Percentiles rank a stretch among this genome's conserved stretches.
Conservation (phyloP, 2,113 vertebrate genomes). For the Perccottus glenii region DNA sequence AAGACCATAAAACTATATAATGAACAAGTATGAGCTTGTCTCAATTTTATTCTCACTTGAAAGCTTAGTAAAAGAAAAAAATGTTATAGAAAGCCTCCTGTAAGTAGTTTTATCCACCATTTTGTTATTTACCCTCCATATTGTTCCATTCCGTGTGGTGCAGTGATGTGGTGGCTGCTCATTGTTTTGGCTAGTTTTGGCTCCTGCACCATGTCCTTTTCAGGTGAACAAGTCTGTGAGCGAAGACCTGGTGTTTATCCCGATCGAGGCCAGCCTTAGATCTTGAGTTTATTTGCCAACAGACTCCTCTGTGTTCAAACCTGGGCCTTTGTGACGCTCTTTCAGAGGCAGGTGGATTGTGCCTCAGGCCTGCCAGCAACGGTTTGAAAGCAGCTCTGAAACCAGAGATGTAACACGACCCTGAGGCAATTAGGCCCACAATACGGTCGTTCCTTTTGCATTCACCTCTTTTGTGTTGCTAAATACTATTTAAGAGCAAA, state of each 20-base stretch:
- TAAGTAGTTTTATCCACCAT: conserved; percentile 7
- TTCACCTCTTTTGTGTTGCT: conserved; percentile 75
- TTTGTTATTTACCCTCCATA: conserved; percentile 46
- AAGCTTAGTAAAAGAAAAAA: no score
- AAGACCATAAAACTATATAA: no score
- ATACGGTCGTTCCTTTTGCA: conserved; percentile 71
- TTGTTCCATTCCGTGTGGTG: conserved; percentile 40
- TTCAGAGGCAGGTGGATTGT: conserved; percentile 79
- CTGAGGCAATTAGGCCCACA: conserved; percentile 82
- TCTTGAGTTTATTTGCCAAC: conserved; percentile 78
- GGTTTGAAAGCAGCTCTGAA: conserved; percentile 81
- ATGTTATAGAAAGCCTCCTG: no score
- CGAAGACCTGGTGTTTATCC: conserved; percentile 38
- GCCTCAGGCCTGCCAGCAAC: conserved; percentile 68
- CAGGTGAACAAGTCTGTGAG: conserved; percentile 54
- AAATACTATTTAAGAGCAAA: conserved; percentile 74
- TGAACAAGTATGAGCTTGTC: no score
- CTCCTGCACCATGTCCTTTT: conserved; percentile 35
- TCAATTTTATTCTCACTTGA: no score
- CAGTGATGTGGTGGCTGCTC: conserved; percentile 49
- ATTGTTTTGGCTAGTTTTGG: conserved; percentile 52
- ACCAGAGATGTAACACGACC: conserved; percentile 79
- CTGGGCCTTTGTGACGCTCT: conserved; percentile 68
- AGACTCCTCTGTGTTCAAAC: conserved; percentile 75
- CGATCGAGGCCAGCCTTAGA: conserved; percentile 39